A percentile compares a stretch with the other conserved stretches of the same genome.
Conservation (phyloP, 2,888 invertebrate genomes). For the Hylaea fasciaria region DNA sequence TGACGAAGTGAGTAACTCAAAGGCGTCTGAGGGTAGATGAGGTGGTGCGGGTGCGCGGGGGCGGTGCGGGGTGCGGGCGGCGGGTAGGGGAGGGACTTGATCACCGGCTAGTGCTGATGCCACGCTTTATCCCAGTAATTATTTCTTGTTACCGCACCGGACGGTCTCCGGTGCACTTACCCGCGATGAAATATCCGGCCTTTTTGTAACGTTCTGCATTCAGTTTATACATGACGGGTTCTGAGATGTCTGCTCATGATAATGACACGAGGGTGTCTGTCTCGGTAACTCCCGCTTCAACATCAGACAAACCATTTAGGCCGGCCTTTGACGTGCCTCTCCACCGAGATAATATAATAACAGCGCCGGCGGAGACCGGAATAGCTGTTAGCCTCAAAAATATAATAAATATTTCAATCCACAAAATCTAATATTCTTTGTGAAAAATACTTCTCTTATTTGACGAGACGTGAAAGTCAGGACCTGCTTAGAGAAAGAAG, state of each 20-base stretch:
- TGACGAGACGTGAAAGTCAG: conserved; percentile 16
- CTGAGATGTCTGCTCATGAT: background rate
- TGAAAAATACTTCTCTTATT: conserved; percentile 23
- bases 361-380: conserved; percentile 6
- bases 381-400: conserved; percentile 12
- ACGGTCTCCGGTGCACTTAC: background rate
- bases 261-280: background rate
- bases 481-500: conserved; percentile 6
- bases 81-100: conserved; percentile 6
- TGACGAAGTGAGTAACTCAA: conserved; percentile 22
- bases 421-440: conserved; percentile 25
- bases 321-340: conserved; percentile 13
- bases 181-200: no score
- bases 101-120: conserved; percentile 14
- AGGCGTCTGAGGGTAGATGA: conserved; percentile 26
- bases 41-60: conserved; percentile 8
- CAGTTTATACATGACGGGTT: no score
- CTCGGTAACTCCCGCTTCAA: conserved; percentile 6
- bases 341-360: conserved; percentile 1
- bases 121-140: conserved; percentile 20
- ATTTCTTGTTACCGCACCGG: conserved; percentile 14
- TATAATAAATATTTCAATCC: conserved; percentile 21
- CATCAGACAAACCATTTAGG: conserved; percentile 11
- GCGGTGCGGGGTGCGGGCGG: background rate
- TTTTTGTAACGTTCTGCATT: no score